Base-by-base conservation (phyloP, 2,888 invertebrate genomes). In the Athalia cordata region DNA sequence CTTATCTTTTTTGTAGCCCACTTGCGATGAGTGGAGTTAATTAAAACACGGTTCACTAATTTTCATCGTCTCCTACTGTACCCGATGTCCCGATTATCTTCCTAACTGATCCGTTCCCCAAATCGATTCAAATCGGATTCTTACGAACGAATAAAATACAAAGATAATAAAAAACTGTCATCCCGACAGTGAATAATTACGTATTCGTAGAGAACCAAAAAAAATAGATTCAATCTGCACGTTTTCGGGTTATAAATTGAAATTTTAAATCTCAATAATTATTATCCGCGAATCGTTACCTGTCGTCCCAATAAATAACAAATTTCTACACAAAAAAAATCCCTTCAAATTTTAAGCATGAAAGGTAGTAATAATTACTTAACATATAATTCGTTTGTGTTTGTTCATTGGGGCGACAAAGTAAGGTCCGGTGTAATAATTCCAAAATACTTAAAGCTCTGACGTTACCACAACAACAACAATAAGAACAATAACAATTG, bases 31-130 rank as follows among this genome's bases (percentile, higher is more conserved):
- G 75, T 75, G 62, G 50, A 61, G 75, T 62, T 64, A 50, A 75
- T 75, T 75, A 62, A 75, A 75, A 75, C 64, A 61, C 75, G 52
- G 64, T 64, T 52, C 43, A 75, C 75, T 62, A 75, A 75, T 75
- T 75, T 64, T 29, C 43, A 4, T 75, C 75, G 62, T 59, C 57
- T 59, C 57, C 72, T 72, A 47, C 72, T 59, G 72, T 59, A 72
- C 29, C 29, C 29, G 29, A 29, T 29, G 29, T 59, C n/a, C 29
- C 50, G 75, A 62, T 75, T 75, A 75, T 57, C 72, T 72, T 52
- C 75, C 64, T 3, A 62, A 50, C 61, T 43, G 29, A 6, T 43
- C 29, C 62, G 43, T 62, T 15, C 7, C 5, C n/a, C 5, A 50
- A 50, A 49, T 29, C 11, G 50, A 8, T 3, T n/a, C 5, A 11